Evolutionary conservation across 2,888 invertebrate genomes (phyloP).

Genomic region (Boloria selene): DNA sequence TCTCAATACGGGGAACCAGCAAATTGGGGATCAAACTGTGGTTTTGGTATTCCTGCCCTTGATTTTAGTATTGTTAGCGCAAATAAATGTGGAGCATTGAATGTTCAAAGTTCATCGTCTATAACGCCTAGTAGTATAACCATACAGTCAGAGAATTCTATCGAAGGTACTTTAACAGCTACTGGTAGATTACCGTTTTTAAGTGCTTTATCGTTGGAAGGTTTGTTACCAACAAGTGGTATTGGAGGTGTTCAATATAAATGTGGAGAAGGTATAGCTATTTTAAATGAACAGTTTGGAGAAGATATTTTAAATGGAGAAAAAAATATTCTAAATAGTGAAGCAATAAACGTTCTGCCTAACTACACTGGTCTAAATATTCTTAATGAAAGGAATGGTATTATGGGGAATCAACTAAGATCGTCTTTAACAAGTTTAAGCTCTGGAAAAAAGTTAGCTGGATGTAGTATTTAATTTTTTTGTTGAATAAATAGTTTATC

Average conservation of each 20-base stretch:
- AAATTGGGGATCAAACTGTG: not conserved
- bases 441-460: too few relatives aligned
- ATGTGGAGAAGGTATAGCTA: constrained; percentile 1
- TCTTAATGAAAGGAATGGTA: too few relatives aligned
- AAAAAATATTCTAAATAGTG: too few relatives aligned
- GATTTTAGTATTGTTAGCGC: constrained; percentile 16
- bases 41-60: not conserved
- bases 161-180: not conserved
- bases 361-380: not conserved
- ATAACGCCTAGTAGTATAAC: constrained; percentile 4
- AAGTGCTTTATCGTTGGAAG: not conserved
- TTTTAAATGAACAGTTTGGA: not conserved
- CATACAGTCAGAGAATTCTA: constrained; percentile 3
- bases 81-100: constrained; percentile 1
- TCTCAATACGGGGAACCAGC: not conserved
- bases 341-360: too few relatives aligned
- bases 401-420: too few relatives aligned
- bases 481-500: too few relatives aligned
- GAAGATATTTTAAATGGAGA: not conserved
- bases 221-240: not conserved
- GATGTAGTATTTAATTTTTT: too few relatives aligned
- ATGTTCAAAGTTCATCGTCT: constrained; percentile 6
- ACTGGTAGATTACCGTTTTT: constrained; percentile 3
- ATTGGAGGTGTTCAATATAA: constrained; percentile 7
- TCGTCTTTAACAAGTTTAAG: too few relatives aligned